Evolutionary conservation across 2,797 vertebrate genomes (phyloP).

Genomic region (Liasis olivaceus): DNA sequence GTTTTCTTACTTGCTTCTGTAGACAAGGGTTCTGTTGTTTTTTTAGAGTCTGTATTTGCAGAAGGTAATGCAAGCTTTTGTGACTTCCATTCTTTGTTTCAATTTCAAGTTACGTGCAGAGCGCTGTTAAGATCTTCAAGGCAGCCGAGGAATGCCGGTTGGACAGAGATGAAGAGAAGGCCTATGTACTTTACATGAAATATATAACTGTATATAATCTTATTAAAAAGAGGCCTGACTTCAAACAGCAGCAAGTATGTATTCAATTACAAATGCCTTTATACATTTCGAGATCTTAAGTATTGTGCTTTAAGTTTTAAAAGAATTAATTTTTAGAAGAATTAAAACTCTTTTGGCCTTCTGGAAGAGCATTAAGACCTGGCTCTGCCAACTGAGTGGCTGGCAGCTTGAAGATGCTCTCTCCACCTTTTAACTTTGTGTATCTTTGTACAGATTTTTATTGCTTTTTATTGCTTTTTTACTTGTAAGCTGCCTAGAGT

Average conservation of each 20-base stretch:
- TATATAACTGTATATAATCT: conserved; percentile 92
- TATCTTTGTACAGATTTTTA: too few species aligned
- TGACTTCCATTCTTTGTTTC: conserved; percentile 49
- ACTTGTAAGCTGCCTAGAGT: too few species aligned
- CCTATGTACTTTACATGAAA: conserved; percentile 98
- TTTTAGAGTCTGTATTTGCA: background rate
- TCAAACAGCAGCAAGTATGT: conserved; percentile 91
- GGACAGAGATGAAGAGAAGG: conserved; percentile 94
- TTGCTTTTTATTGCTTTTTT: too few species aligned
- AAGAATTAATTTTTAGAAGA: background rate
- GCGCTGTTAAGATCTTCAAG: conserved; percentile 96
- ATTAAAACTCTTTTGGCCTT: too few species aligned
- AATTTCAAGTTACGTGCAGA: conserved; percentile 89
- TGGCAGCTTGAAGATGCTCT: too few species aligned
- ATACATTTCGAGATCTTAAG: conserved; percentile 28
- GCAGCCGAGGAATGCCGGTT: conserved; percentile 91
- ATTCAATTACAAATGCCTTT: conserved; percentile 43
- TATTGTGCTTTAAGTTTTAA: background rate
- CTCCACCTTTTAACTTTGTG: too few species aligned
- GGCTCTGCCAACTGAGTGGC: too few species aligned
- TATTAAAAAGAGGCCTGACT: conserved; percentile 93
- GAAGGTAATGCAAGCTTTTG: background rate
- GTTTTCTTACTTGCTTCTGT: background rate
- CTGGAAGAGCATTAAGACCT: too few species aligned
- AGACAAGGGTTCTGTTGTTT: background rate